Conservation (phyloP, 2,888 invertebrate genomes). For the Leucophenga montana region DNA sequence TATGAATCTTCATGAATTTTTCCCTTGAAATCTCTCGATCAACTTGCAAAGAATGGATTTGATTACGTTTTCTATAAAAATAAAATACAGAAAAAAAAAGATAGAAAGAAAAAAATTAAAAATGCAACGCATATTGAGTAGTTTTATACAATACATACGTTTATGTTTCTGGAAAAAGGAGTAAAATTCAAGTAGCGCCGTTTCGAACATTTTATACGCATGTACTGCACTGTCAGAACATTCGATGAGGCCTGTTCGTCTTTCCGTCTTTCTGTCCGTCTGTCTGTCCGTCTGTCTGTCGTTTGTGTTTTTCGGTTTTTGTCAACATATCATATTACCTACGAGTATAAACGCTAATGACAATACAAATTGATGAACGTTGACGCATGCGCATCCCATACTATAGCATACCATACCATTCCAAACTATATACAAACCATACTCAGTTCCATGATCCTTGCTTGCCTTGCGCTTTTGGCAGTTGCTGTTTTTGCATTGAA, state of each 20-base stretch:
- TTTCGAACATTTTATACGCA: constrained; percentile 58
- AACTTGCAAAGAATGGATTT: constrained; percentile 25
- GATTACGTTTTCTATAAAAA: constrained; percentile 56
- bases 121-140: constrained; percentile 16
- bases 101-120: constrained; percentile 7
- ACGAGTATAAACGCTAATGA: constrained; percentile 29
- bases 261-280: neutral
- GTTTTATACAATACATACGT: constrained; percentile 14
- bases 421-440: neutral
- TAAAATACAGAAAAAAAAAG: neutral
- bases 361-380: constrained; percentile 33
- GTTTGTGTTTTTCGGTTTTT: constrained; percentile 15
- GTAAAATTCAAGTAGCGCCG: constrained; percentile 67
- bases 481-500: constrained; percentile 8
- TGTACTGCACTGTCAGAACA: constrained; percentile 43
- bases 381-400: neutral
- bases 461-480: constrained; percentile 24
- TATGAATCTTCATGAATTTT: constrained; percentile 15
- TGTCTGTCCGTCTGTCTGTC: constrained; percentile 11
- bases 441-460: neutral
- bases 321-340: constrained; percentile 25
- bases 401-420: neutral
- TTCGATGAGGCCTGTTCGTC: neutral
- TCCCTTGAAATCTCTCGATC: constrained; percentile 18
- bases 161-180: constrained; percentile 47